A percentile compares a stretch with the other conserved stretches of the same genome.
These are phyloP conservation scores for Neosalanx taihuensis DNA, from an alignment of 2,797 vertebrate genomes.

Conservation along the genomic window DNA sequence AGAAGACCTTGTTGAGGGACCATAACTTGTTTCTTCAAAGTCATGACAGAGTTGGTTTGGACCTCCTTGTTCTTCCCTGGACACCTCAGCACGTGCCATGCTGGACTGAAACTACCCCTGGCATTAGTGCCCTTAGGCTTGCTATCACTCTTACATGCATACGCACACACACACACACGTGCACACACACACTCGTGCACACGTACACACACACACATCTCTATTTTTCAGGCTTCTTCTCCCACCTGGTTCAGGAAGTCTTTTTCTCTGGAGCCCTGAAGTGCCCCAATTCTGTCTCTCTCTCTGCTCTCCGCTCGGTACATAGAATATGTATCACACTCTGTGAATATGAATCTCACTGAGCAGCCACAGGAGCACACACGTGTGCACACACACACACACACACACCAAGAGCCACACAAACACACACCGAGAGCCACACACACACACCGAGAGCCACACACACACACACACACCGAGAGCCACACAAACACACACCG, in stretches of 20 bases:
- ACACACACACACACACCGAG: slow-evolving; percentile 6
- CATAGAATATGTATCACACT: slow-evolving; percentile 42
- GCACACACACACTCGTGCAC: too few species aligned
- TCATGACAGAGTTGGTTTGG: too few species aligned
- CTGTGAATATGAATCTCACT: slow-evolving; percentile 1
- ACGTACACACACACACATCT: not conserved
- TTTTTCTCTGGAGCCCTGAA: slow-evolving; percentile 19
- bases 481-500: not conserved
- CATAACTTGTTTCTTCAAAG: not conserved
- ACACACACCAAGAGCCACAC: not conserved
- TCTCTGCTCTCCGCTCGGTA: slow-evolving; percentile 32
- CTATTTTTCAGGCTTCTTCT: slow-evolving; percentile 27
- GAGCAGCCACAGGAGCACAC: not conserved
- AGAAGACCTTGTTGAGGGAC: not conserved
- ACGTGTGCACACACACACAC: not conserved
- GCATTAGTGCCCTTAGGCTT: slow-evolving; percentile 42
- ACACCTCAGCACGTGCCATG: slow-evolving; percentile 22
- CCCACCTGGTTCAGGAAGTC: slow-evolving; percentile 45
- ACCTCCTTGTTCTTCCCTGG: too few species aligned
- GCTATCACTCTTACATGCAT: slow-evolving; percentile 28
- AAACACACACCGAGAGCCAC: not conserved
- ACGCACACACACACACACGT: too few species aligned
- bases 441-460: slow-evolving; percentile 16
- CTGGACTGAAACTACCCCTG: slow-evolving; percentile 40
- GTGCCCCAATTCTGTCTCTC: slow-evolving; percentile 64